Evolutionary conservation across 2,888 invertebrate species (phyloP).

Genomic region (Acrobeloides nanus): DNA sequence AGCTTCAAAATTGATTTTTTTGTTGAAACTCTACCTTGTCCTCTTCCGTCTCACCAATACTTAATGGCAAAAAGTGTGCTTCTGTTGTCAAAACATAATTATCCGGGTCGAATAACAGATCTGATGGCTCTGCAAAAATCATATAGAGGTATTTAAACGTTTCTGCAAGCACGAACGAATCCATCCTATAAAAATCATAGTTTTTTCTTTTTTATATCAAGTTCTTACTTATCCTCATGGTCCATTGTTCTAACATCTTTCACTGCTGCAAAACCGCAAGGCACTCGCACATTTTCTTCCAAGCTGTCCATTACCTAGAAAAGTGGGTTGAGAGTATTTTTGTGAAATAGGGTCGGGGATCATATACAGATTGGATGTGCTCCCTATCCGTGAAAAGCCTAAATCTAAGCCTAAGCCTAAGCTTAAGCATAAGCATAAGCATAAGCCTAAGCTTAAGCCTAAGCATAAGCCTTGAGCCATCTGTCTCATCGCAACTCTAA

Average conservation of each 20-base stretch:
- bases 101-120: slow-evolving; percentile 59
- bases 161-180: slow-evolving; percentile 92
- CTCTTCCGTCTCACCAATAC: slow-evolving; percentile 23
- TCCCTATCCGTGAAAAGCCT: no score
- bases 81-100: slow-evolving; percentile 63
- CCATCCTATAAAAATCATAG: slow-evolving; percentile 66
- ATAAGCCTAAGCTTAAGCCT: no score
- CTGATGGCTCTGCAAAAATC: slow-evolving; percentile 79
- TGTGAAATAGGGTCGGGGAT: no score
- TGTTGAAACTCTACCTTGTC: background rate
- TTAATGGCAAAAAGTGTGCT: slow-evolving; percentile 83
- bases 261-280: slow-evolving; percentile 94
- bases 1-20: background rate
- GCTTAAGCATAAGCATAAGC: no score
- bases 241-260: slow-evolving; percentile 77
- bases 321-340: no score
- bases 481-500: no score
- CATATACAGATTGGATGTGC: no score
- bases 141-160: slow-evolving; percentile 94
- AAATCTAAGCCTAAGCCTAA: no score
- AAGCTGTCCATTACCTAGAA: slow-evolving; percentile 74
- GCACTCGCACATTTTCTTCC: slow-evolving; percentile 81
- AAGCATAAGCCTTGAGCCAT: no score
- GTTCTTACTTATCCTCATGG: slow-evolving; percentile 70
- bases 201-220: background rate